phyloP scores from a whole-genome alignment of 2,888 invertebrate genomes.

The Archips xylosteana region DNA sequence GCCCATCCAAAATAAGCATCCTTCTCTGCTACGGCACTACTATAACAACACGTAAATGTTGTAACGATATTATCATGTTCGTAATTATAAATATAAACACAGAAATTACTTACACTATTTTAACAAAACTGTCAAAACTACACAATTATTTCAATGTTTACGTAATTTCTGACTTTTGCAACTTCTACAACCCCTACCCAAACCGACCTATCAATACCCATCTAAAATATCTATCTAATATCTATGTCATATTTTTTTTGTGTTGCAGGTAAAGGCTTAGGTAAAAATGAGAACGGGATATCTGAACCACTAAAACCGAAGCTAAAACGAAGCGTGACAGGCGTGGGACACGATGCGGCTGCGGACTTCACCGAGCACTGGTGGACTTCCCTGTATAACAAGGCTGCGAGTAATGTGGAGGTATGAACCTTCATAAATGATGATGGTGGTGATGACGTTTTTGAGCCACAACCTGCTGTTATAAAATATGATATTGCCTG shows the following conservation, averaged over 20 bases:
- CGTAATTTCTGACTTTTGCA: no score
- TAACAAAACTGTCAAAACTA: no score
- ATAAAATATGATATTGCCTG: no score
- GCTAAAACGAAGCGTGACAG: slow-evolving; percentile 91
- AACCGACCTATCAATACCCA: no score
- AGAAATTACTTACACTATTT: no score
- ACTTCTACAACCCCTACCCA: no score
- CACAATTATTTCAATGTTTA: no score
- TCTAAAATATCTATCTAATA: no score
- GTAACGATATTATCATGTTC: not conserved
- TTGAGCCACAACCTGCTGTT: no score
- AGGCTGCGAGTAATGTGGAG: slow-evolving; percentile 89
- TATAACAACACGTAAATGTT: not conserved
- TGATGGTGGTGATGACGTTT: no score
- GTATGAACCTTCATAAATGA: slow-evolving; percentile 56
- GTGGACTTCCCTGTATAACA: slow-evolving; percentile 93
- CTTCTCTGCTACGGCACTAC: not conserved
- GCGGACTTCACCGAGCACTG: slow-evolving; percentile 93
- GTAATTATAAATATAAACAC: no score
- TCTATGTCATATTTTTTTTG: not conserved
- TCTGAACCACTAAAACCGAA: slow-evolving; percentile 91
- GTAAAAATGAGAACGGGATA: slow-evolving; percentile 92
- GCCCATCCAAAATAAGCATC: no score
- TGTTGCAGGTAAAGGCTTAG: slow-evolving; percentile 92
- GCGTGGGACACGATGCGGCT: slow-evolving; percentile 91